Base-by-base conservation (phyloP, 2,113 vertebrate genomes). In the Anguilla japonica region DNA sequence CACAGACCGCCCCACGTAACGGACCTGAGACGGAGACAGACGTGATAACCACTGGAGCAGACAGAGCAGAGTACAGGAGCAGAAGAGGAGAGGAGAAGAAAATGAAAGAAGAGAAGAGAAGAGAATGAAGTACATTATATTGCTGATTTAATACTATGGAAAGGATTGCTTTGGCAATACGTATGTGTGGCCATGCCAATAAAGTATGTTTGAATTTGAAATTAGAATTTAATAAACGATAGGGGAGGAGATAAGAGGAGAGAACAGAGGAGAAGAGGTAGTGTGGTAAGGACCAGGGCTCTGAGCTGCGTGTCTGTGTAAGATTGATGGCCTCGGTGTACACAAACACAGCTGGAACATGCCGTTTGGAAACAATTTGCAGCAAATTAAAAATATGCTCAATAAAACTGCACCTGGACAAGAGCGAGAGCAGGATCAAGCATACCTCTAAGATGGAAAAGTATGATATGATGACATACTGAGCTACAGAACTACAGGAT, bases 1-100 rank as follows among this genome's bases (percentile, higher is more conserved):
- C 53, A 43, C 67, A 84, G 63, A 43, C 5, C 40, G 16, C 53
- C 18, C 39, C 41, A 60, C 34, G 16, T 57, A 29, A 60, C n/a
- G 26, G 34, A 34, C 14, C 5, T 9, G 40, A 89, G 84, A 87
- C 57, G 41, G 86, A 89, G 84, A 87, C 57, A 67, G 86, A 46
- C 40, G 40, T 79, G 29, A 41, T 18, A 56, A 81, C 81, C 81
- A 83, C 57, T 43, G 67, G 79, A 83, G 5, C 41, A 41, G 41
- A 67, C 39, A 86, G 63, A 89, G 40, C 5, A 26, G 0, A 79
- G 20, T 15, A 60, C 41, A 29, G 26, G 78, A n/a, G n/a, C 39
- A 78, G 56, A 29, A 53, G 56, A 60, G 15, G 11, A 60, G 56
- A 20, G 18, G 18, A 16, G 56, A 26, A 22, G 5, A 39, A 63